Base-by-base conservation (phyloP, 2,113 vertebrate genomes). In the Myiozetetes cayanensis region DNA sequence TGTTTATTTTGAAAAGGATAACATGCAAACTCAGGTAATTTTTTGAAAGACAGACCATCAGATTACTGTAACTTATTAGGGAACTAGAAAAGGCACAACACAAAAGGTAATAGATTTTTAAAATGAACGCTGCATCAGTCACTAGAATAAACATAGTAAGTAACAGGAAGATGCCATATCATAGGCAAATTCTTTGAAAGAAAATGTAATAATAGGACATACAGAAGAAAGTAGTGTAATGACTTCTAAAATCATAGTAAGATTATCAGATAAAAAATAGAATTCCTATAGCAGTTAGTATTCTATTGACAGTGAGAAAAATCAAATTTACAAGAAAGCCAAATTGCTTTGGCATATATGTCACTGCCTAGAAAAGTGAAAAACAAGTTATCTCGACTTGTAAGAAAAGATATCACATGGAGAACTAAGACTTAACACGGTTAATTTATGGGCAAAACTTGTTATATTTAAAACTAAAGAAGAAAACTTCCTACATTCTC, bases 1-100 rank as follows among this genome's bases (percentile, higher is more conserved):
- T 11, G 0, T 89, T 95, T 90, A 84, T 83, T 96, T 93, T 95
- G 43, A 91, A 90, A 82, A 93, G 61, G 53, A 88, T 89, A 96
- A 94, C 35, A 37, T 31, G 72, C 68, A 95, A 95, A 94, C 30
- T 53, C 44, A 63, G 56, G 63, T 88, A 92, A 76, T 65, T 92
- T 91, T 78, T 55, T 23, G 47, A 50, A 79, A 75, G 63, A 92
- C 70, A 82, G n/a, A 85, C 46, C 22, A 88, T 35, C 46, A 66
- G 47, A 90, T 87, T 61, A 80, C 47, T 63, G 47, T 63, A 80
- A 91, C 90, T 86, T 71, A 72, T 90, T 77, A 88, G 24, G n/a
- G 39, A 89, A 80, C 35, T 39, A 80, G 35, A 88, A 83, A 84
- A 84, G 59, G 30, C 24, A 74, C 21, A 96, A 44, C 8, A 59